Evolutionary conservation across 2,113 vertebrate species (phyloP).

Genomic region (Sylvietta virens): DNA sequence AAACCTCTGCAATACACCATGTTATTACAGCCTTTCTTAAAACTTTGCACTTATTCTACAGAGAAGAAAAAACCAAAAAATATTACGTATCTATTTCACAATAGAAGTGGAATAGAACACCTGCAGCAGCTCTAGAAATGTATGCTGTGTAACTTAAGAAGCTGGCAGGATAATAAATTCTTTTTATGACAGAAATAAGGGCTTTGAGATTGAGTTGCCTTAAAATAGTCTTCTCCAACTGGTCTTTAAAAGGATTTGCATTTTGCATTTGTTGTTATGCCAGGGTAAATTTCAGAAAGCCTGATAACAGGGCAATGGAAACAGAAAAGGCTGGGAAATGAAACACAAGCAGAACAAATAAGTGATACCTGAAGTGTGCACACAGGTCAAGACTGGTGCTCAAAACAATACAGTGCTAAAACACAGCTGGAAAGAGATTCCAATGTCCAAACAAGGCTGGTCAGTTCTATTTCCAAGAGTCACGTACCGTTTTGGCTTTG

Average conservation of each 20-base stretch:
- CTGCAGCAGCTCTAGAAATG: background rate
- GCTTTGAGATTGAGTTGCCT: background rate
- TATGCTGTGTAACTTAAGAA: background rate
- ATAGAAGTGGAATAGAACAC: background rate
- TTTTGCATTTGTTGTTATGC: background rate
- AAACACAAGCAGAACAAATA: background rate
- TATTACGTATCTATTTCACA: background rate
- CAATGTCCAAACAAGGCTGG: background rate
- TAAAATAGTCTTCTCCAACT: background rate
- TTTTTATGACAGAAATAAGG: background rate
- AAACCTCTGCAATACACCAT: background rate
- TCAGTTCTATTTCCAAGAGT: fast-evolving
- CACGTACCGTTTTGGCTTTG: constrained; percentile 90
- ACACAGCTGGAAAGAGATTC: background rate
- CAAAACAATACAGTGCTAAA: background rate
- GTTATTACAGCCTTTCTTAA: background rate
- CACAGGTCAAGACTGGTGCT: background rate
- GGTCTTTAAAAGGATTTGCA: background rate
- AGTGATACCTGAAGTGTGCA: background rate
- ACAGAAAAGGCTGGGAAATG: background rate
- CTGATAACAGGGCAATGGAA: background rate
- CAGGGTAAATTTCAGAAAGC: background rate
- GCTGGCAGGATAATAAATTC: background rate
- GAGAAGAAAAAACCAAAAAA: background rate
- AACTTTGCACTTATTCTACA: background rate